A percentile compares a stretch with the other conserved stretches of the same genome.
Evolutionary conservation across 2,797 vertebrate species (phyloP).

Genomic region (Chlorospingus semifuscus): DNA sequence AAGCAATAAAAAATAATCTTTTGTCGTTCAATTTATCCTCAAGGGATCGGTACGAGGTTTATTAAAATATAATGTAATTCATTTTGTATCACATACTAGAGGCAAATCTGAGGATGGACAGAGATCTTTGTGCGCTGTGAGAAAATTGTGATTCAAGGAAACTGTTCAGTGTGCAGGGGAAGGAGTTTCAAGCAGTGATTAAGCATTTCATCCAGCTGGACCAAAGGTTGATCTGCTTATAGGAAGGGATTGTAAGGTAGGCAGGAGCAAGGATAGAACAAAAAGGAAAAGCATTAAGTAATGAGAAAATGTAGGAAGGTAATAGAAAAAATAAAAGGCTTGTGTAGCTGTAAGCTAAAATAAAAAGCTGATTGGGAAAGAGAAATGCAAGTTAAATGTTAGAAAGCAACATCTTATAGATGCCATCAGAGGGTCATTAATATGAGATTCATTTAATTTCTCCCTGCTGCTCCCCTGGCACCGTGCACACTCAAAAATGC

Average conservation of each 20-base stretch:
- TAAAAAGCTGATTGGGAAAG: not conserved
- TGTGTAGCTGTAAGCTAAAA: not conserved
- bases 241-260: not conserved
- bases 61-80: constrained; percentile 48
- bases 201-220: not conserved
- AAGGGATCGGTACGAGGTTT: not conserved
- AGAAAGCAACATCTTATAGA: not conserved
- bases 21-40: not conserved
- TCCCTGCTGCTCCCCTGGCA: not conserved
- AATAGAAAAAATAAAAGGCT: not conserved
- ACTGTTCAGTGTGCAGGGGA: not conserved
- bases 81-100: constrained; percentile 10
- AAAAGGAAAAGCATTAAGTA: not conserved
- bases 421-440: not conserved
- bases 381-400: not conserved
- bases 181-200: not conserved
- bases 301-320: not conserved
- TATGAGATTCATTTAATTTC: not conserved
- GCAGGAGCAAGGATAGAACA: not conserved
- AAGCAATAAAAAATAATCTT: constrained; percentile 33
- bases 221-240: not conserved
- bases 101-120: not conserved
- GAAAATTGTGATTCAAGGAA: not conserved
- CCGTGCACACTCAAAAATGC: fast-evolving
- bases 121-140: not conserved